Percentiles rank a stretch among this genome's conserved stretches.
These are phyloP conservation scores for Ennomos fuscantarius DNA, from an alignment of 2,888 invertebrate genomes.

Conservation along the genomic window DNA sequence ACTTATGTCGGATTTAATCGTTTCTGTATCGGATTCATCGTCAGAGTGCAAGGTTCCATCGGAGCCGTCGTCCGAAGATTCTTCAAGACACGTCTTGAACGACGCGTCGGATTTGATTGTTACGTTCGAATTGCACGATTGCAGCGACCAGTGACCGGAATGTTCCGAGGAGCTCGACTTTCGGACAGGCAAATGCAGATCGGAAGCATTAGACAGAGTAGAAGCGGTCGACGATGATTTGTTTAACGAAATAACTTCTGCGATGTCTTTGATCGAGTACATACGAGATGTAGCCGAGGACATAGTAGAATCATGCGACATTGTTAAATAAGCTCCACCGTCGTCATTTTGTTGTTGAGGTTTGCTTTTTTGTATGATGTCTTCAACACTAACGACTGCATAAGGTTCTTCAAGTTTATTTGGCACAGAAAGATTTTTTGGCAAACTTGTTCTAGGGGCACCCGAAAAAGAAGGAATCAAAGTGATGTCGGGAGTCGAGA, in stretches of 20 bases:
- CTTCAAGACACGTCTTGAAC: conserved; percentile 72
- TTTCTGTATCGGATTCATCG: conserved; percentile 77
- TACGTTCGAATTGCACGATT: conserved; percentile 73
- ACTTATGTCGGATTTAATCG: conserved; percentile 73
- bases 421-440: conserved; percentile 72
- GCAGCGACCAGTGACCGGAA: conserved; percentile 77
- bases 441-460: conserved; percentile 51
- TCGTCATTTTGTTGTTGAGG: conserved; percentile 39
- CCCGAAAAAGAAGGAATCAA: conserved; percentile 68
- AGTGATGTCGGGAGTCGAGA: conserved; percentile 78
- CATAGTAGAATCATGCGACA: conserved; percentile 66
- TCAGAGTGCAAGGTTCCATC: conserved; percentile 75
- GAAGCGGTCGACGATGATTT: conserved; percentile 64
- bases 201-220: conserved; percentile 69
- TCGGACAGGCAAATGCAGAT: conserved; percentile 66
- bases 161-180: conserved; percentile 79
- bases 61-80: conserved; percentile 73
- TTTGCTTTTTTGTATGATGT: conserved; percentile 59
- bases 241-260: conserved; percentile 73
- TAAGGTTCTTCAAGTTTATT: conserved; percentile 72
- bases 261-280: conserved; percentile 76
- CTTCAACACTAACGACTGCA: conserved; percentile 63
- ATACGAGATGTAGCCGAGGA: conserved; percentile 65
- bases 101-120: conserved; percentile 74
- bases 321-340: conserved; percentile 58